Percentiles rank a stretch among this genome's conserved stretches.
phyloP scores from a whole-genome alignment of 1,140 invertebrate genomes.

The Danaus plexippus region DNA sequence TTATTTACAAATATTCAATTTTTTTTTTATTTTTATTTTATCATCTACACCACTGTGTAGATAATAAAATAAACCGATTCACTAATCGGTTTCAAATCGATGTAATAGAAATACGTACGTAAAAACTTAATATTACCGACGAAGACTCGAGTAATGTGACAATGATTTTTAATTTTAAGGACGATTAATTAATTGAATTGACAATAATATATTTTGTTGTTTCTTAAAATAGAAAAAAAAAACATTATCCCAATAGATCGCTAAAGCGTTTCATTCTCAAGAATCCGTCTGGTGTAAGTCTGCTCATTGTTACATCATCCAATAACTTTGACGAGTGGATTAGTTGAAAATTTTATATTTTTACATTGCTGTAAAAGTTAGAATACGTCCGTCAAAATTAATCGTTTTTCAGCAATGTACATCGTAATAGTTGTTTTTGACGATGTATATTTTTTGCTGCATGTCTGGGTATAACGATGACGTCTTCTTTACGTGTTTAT shows the following conservation, averaged over 20 bases:
- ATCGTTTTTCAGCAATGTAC: conserved; percentile 31
- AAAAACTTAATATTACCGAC: too few species aligned
- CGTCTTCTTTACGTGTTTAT: conserved; percentile 4
- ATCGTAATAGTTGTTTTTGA: conserved; percentile 18
- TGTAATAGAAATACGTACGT: too few species aligned
- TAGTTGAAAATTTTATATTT: conserved; percentile 3
- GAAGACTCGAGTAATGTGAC: too few species aligned
- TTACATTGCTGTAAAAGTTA: conserved; percentile 28
- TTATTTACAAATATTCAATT: too few species aligned
- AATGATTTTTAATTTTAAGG: too few species aligned
- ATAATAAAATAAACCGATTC: too few species aligned
- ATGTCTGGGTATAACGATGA: neutral
- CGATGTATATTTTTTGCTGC: neutral
- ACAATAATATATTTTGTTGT: too few species aligned
- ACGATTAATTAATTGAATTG: too few species aligned
- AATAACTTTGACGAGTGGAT: conserved; percentile 22
- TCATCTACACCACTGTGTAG: too few species aligned
- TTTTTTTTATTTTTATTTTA: too few species aligned
- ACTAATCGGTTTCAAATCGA: too few species aligned
- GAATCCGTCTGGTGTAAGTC: conserved; percentile 58
- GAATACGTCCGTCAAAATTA: neutral
- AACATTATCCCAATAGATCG: neutral
- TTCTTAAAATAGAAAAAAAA: conserved; percentile 5
- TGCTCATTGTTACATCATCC: conserved; percentile 54
- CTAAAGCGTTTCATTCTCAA: conserved; percentile 27